Base-by-base conservation (phyloP, 1,140 invertebrate genomes). In the Glossosoma conforme region DNA sequence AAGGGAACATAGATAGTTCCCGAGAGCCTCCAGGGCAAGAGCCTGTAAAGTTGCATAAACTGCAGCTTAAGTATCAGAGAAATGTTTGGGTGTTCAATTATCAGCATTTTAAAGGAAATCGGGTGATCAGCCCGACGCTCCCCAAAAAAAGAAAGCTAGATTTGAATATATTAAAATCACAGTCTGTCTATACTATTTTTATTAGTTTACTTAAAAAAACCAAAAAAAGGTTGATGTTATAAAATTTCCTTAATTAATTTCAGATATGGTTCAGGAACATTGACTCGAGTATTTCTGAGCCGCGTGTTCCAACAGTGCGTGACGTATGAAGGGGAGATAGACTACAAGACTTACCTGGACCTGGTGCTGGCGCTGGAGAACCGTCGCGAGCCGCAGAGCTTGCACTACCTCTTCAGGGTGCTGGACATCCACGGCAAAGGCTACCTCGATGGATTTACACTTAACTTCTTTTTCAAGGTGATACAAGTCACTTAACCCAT, bases 331-430 rank as follows among this genome's bases (percentile, higher is more conserved):
- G 93, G 91, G 5, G 93, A 98, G 79, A 97, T 98, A 86, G 95
- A 98, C 69, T 98, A 97, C 67, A 97, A 97, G 73, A 93, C 92
- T 0, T 98, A 95, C 70, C 68, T 98, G 14, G 93, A 98, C 65
- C 90, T 98, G 72, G 90, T 96, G 0, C 73, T 98, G 19, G 94
- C 94, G 0, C 69, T 97, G 53, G 93, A 97, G 68, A 94, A 98
- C 74, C 78, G 91, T 15, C 82, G 87, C 49, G 93, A 97, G 65
- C 91, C 92, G 0, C 90, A 94, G 61, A 85, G 92, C 1, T 69
- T 97, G 15, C 87, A 93, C 40, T 98, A 95, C 68, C 76, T 98
- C 32, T 98, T 97, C 66, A 76, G 87, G 35, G 91, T 98, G 53
- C 71, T 98, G 9, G 94, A 98, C 74, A 87, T 97, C 37, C 84